phyloP scores from a whole-genome alignment of 2,113 vertebrate genomes.

The Ranitomeya variabilis region DNA sequence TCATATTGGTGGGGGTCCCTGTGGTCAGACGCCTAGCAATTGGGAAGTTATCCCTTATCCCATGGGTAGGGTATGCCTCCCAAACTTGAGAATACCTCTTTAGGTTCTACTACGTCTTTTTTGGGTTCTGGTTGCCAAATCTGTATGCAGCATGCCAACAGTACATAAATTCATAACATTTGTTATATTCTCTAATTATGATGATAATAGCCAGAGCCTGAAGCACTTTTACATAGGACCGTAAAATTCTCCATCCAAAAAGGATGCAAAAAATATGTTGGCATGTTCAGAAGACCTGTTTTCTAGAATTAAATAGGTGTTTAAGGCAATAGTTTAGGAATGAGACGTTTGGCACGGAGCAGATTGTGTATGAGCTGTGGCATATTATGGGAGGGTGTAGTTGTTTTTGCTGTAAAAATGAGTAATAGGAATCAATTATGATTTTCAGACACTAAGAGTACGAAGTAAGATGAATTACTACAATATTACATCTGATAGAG shows the following conservation, averaged over 20 bases:
- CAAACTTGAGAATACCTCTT: too few relatives aligned
- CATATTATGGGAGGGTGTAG: not conserved
- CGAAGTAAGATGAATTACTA: conserved; percentile 6
- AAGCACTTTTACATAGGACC: not conserved
- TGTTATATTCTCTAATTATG: not conserved
- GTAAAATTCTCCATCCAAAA: not conserved
- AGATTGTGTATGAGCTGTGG: not conserved
- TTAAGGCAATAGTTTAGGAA: not conserved
- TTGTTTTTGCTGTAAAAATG: not conserved
- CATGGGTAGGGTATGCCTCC: too few relatives aligned
- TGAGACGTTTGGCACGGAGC: not conserved
- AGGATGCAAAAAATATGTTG: not conserved
- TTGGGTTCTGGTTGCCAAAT: too few relatives aligned
- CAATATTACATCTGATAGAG: not conserved
- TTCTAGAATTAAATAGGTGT: not conserved
- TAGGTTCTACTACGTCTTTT: too few relatives aligned
- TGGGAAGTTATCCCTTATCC: too few relatives aligned
- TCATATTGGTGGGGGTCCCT: too few relatives aligned
- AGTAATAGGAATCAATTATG: conserved; percentile 10
- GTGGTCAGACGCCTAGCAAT: too few relatives aligned
- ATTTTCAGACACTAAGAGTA: not conserved
- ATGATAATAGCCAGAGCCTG: not conserved
- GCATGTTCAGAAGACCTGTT: not conserved
- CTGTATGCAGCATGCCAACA: too few relatives aligned
- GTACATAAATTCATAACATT: not conserved